A percentile compares a stretch with the other conserved stretches of the same genome.
Evolutionary conservation across 2,113 vertebrate genomes (phyloP).

Genomic region (Marcusenius ussheri): DNA sequence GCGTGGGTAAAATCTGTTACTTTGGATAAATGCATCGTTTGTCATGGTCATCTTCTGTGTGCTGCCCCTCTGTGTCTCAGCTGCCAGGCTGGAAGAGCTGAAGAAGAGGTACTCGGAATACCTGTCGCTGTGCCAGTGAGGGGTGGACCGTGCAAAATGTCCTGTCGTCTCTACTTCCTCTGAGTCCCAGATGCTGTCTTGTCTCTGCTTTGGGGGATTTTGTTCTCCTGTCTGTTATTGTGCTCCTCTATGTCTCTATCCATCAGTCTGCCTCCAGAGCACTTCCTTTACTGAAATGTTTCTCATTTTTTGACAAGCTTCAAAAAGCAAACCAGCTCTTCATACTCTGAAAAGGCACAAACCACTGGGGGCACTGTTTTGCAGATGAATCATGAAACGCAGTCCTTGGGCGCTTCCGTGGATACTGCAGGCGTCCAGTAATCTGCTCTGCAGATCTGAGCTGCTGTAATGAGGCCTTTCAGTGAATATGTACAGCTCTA

Average conservation of each 20-base stretch:
- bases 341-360: not conserved
- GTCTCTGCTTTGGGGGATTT: not conserved
- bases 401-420: not conserved
- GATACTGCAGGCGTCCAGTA: not conserved
- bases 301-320: not conserved
- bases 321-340: not conserved
- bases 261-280: not conserved
- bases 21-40: not conserved
- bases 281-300: not conserved
- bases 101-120: conserved; percentile 34
- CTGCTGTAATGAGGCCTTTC: not conserved
- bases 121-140: conserved; percentile 33
- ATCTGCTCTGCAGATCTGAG: not conserved
- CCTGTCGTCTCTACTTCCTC: not conserved
- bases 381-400: not conserved
- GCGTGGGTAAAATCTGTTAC: not conserved
- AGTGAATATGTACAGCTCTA: not conserved
- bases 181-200: not conserved
- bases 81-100: conserved; percentile 48
- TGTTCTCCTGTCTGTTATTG: not conserved
- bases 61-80: conserved; percentile 31
- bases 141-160: not conserved
- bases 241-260: not conserved
- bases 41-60: not conserved
- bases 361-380: not conserved